phyloP scores from a whole-genome alignment of 2,113 vertebrate genomes.

The Haliaeetus leucogaster region DNA sequence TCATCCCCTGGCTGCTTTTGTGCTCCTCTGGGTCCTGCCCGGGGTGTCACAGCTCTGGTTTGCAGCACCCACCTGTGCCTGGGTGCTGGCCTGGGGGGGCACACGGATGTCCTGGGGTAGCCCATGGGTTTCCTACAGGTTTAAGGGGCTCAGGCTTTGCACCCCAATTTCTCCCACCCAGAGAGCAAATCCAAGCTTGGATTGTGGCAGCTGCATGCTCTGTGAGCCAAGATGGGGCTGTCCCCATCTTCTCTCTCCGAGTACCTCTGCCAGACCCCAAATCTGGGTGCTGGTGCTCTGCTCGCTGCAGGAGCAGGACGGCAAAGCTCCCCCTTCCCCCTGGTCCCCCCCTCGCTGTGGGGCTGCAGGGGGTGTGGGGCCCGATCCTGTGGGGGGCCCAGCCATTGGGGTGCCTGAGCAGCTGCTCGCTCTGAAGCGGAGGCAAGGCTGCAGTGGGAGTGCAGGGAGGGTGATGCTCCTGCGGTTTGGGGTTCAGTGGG shows the following conservation, averaged over 20 bases:
- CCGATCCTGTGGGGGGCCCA: background rate
- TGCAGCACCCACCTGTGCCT: background rate
- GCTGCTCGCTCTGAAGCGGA: fast-evolving
- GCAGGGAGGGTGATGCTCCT: background rate
- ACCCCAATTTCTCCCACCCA: background rate
- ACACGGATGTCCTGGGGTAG: background rate
- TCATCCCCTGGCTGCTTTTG: background rate
- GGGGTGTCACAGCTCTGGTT: background rate
- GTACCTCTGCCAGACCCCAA: background rate
- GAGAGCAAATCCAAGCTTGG: fast-evolving
- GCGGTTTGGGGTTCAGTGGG: background rate
- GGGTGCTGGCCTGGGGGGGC: fast-evolving
- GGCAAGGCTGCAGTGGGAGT: background rate
- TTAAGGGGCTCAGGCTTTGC: background rate
- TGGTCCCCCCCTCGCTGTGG: background rate
- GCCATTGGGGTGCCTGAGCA: background rate
- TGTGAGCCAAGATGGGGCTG: background rate
- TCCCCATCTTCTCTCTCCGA: background rate
- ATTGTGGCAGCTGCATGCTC: background rate
- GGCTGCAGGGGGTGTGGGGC: background rate
- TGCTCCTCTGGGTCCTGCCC: background rate
- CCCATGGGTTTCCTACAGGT: background rate
- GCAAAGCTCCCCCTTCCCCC: background rate
- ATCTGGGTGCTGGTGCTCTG: background rate
- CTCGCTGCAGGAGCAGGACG: background rate